Conservation (phyloP, 2,888 invertebrate genomes). For the Daptonema setosum region DNA sequence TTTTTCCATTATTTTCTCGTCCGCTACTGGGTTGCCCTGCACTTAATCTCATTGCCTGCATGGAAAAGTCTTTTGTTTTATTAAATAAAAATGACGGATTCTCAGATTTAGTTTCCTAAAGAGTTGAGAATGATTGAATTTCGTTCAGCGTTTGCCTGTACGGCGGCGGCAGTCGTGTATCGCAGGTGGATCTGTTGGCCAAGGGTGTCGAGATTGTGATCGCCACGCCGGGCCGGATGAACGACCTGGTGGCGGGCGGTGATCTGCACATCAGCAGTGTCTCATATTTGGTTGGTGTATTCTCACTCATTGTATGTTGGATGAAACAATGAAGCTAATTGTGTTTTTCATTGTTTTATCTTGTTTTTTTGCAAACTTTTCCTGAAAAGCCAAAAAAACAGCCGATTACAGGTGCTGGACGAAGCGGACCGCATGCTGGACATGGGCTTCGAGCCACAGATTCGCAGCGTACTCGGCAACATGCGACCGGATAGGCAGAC, state of each 20-base stretch:
- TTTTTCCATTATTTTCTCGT: no score
- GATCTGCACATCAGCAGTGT: slow-evolving; percentile 50
- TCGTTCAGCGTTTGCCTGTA: slow-evolving; percentile 56
- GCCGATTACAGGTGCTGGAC: slow-evolving; percentile 47
- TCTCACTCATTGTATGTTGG: no score
- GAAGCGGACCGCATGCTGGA: slow-evolving; percentile 49
- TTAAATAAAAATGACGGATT: no score
- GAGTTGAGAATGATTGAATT: not conserved
- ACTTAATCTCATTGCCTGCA: no score
- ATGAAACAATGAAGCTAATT: no score
- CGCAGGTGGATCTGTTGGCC: slow-evolving; percentile 45
- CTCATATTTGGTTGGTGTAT: slow-evolving; percentile 43
- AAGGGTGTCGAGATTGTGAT: slow-evolving; percentile 62
- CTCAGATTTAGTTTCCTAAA: no score
- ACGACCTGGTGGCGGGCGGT: slow-evolving; percentile 55
- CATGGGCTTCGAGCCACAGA: slow-evolving; percentile 39
- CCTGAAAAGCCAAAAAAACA: no score
- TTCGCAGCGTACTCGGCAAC: slow-evolving; percentile 28
- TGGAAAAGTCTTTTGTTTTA: no score
- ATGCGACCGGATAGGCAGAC: slow-evolving; percentile 63
- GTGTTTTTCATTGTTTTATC: slow-evolving; percentile 1
- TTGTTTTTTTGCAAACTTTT: slow-evolving; percentile 8
- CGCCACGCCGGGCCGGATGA: slow-evolving; percentile 75
- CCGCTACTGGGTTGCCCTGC: no score
- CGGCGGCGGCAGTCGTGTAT: slow-evolving; percentile 60